A percentile compares a stretch with the other conserved stretches of the same genome.
phyloP scores from a whole-genome alignment of 2,797 vertebrate genomes.

The Morus bassanus region DNA sequence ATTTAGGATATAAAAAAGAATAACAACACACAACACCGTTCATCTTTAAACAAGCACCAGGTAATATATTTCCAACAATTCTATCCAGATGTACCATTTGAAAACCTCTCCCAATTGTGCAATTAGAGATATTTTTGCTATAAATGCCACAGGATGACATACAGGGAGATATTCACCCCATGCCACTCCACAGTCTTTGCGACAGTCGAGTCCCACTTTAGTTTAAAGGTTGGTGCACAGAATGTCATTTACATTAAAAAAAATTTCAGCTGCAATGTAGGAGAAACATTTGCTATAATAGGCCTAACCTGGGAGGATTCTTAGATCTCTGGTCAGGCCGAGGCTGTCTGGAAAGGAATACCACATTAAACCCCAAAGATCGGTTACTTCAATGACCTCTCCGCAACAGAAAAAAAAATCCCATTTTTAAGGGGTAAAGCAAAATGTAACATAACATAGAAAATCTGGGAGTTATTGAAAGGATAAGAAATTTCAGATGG shows the following conservation, averaged over 20 bases:
- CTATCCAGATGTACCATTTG: constrained; percentile 10
- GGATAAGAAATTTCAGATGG: neutral
- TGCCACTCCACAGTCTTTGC: neutral
- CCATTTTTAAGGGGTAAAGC: neutral
- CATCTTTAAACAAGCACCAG: neutral
- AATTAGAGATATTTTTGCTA: constrained; percentile 38
- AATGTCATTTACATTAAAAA: constrained; percentile 18
- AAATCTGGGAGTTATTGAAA: constrained; percentile 15
- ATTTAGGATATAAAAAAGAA: neutral
- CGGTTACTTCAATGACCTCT: neutral
- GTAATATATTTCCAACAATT: constrained; percentile 8
- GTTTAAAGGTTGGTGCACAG: constrained; percentile 26
- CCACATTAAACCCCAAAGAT: neutral
- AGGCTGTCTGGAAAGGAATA: constrained; percentile 14
- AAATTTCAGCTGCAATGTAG: neutral
- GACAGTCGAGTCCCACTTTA: neutral
- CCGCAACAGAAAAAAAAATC: neutral
- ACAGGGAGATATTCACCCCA: neutral
- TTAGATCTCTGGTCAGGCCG: constrained; percentile 18
- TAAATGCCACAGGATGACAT: constrained; percentile 50
- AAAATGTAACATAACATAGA: neutral
- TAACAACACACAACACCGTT: neutral
- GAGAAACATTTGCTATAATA: constrained; percentile 22
- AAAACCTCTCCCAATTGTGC: constrained; percentile 33
- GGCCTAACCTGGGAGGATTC: neutral